Percentiles rank a stretch among this genome's conserved stretches.
These are phyloP conservation scores for Erithacus rubecula DNA, from an alignment of 2,797 vertebrate species.

Conservation along the genomic window DNA sequence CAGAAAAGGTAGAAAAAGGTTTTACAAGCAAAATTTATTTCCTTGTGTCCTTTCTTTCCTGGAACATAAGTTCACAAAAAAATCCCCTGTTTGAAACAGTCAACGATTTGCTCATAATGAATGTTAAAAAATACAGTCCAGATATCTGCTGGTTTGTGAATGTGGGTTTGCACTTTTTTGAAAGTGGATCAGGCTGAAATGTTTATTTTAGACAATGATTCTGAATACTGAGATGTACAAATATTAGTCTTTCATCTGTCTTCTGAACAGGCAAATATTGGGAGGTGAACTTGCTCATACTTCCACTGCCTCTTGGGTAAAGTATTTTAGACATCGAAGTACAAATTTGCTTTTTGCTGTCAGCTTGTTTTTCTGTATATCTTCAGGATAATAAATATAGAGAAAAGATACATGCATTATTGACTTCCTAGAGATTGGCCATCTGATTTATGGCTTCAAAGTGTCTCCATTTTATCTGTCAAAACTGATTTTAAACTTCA, in stretches of 20 bases:
- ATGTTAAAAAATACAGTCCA: neutral
- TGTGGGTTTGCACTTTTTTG: accelerated
- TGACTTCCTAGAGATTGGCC: constrained; percentile 84
- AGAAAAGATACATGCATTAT: constrained; percentile 78
- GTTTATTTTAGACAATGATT: constrained; percentile 4
- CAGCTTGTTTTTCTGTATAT: constrained; percentile 26
- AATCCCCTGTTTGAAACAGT: neutral
- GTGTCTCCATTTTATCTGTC: constrained; percentile 87
- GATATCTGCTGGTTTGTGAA: neutral
- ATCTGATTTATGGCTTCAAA: constrained; percentile 87
- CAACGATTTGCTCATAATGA: neutral
- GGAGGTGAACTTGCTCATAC: constrained; percentile 8
- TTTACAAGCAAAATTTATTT: neutral
- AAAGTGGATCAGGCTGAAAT: neutral
- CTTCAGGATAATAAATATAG: constrained; percentile 64
- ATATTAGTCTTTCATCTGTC: constrained; percentile 31
- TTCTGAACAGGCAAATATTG: constrained; percentile 3
- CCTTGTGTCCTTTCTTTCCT: neutral
- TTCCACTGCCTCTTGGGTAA: neutral
- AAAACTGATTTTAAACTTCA: constrained; percentile 86
- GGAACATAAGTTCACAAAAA: neutral
- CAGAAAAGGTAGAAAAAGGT: neutral
- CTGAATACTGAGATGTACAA: neutral
- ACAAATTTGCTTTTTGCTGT: constrained; percentile 9
- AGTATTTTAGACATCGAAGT: neutral